Conservation (phyloP, 2,113 vertebrate genomes). For the Heterochromis multidens region DNA sequence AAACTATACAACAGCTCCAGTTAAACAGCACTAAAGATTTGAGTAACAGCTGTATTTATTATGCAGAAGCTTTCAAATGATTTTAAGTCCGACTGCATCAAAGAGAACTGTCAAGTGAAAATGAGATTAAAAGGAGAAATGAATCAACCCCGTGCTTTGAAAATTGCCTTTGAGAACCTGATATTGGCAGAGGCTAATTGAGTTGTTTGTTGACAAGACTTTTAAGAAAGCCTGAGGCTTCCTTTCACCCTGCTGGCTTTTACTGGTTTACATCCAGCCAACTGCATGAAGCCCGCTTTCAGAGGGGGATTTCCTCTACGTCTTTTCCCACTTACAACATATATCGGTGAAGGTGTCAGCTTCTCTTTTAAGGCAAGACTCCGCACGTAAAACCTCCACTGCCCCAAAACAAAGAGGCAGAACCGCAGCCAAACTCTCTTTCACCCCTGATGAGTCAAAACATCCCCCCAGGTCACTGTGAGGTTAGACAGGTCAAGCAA, state of each 20-base stretch:
- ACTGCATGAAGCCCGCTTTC: background rate
- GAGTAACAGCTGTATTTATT: background rate
- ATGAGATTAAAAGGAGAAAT: background rate
- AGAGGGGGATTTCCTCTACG: background rate
- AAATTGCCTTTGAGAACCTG: conserved; percentile 39
- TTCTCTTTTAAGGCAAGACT: background rate
- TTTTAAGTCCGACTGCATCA: background rate
- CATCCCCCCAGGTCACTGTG: background rate
- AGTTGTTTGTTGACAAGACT: conserved; percentile 15
- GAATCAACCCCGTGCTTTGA: background rate
- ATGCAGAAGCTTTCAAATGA: background rate
- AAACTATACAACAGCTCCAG: background rate
- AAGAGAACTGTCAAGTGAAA: background rate
- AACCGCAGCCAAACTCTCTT: conserved; percentile 28
- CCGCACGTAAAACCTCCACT: background rate
- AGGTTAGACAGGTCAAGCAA: conserved; percentile 6
- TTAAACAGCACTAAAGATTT: background rate
- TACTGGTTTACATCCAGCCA: background rate
- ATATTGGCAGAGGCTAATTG: conserved; percentile 7
- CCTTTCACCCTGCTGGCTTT: background rate
- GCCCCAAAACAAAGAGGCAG: background rate
- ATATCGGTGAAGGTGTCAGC: background rate
- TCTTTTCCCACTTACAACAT: background rate
- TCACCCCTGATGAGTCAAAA: conserved; percentile 7
- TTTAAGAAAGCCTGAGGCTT: background rate